Evolutionary conservation across 2,797 vertebrate species (phyloP).

Genomic region (Chromis chromis): DNA sequence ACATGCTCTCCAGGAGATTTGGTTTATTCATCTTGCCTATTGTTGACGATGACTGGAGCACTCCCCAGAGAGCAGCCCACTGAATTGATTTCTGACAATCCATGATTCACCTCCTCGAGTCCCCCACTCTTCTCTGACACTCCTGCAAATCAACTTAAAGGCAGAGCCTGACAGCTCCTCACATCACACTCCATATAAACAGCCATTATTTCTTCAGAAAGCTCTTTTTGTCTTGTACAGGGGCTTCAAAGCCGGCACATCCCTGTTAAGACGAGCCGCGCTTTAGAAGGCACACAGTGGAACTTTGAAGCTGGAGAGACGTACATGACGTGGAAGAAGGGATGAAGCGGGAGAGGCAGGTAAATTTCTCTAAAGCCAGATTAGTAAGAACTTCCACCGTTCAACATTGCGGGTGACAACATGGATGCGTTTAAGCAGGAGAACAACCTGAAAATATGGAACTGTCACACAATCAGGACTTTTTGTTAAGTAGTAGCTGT

Average conservation of each 20-base stretch:
- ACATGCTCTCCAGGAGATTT: conserved; percentile 79
- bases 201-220: conserved; percentile 84
- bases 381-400: conserved; percentile 36
- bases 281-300: conserved; percentile 63
- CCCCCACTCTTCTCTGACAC: conserved; percentile 74
- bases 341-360: conserved; percentile 23
- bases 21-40: conserved; percentile 83
- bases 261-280: conserved; percentile 59
- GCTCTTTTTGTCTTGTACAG: conserved; percentile 79
- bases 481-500: neutral
- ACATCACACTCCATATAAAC: conserved; percentile 81
- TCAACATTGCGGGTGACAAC: conserved; percentile 20
- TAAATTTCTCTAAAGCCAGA: conserved; percentile 49
- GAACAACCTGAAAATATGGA: neutral
- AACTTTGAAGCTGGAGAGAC: conserved; percentile 63
- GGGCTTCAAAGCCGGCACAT: conserved; percentile 73
- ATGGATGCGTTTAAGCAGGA: conserved; percentile 20
- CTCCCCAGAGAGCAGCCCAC: conserved; percentile 77
- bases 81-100: conserved; percentile 87
- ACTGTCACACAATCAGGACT: conserved; percentile 15
- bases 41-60: conserved; percentile 77
- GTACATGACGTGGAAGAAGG: conserved; percentile 22
- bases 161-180: conserved; percentile 81
- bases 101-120: conserved; percentile 80
- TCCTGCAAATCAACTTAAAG: conserved; percentile 86